Evolutionary conservation across 2,113 vertebrate genomes (phyloP).

Genomic region (Sprattus sprattus): DNA sequence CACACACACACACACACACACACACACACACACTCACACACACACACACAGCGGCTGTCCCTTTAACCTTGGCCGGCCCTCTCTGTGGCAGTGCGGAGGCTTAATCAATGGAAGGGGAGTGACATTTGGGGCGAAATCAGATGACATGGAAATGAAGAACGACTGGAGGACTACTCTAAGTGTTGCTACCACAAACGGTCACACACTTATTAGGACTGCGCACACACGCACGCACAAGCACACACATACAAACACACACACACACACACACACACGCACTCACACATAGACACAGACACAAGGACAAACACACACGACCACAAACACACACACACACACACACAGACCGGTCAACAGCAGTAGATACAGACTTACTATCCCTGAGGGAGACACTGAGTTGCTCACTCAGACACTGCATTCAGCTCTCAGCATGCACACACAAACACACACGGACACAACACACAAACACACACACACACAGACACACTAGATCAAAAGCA

Average conservation of each 20-base stretch:
- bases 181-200: neutral
- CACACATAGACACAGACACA: neutral
- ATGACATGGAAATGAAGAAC: constrained; percentile 91
- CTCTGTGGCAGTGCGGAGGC: constrained; percentile 76
- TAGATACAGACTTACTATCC: too few relatives aligned
- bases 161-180: constrained; percentile 79
- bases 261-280: neutral
- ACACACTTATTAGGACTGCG: constrained; percentile 40
- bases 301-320: neutral
- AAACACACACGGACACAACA: too few relatives aligned
- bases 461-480: neutral
- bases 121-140: constrained; percentile 93
- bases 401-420: too few relatives aligned
- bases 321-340: neutral
- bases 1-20: neutral
- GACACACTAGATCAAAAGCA: constrained; percentile 17
- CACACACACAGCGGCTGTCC: constrained; percentile 56
- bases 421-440: too few relatives aligned
- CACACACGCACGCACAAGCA: constrained; percentile 70
- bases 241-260: constrained; percentile 52
- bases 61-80: constrained; percentile 77
- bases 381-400: too few relatives aligned
- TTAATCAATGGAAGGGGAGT: constrained; percentile 91
- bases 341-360: too few relatives aligned
- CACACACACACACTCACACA: constrained; percentile 4